These are phyloP conservation scores for Danio jaintianensis DNA, from an alignment of 2,797 vertebrate genomes.

Conservation along the genomic window DNA sequence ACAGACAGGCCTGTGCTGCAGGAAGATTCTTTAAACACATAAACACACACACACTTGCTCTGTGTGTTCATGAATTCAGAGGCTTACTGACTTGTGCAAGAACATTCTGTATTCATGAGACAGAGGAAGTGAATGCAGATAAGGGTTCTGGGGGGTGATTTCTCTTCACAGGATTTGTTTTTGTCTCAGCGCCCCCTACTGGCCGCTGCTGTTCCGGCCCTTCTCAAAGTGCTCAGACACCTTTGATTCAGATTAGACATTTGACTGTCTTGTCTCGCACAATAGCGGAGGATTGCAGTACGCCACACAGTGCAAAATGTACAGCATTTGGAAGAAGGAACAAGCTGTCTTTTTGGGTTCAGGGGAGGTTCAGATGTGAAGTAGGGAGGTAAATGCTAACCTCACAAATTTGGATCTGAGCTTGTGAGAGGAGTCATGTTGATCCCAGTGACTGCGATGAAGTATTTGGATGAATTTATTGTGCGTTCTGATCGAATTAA, in stretches of 20 bases:
- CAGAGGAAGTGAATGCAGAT: constrained; percentile 55
- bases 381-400: constrained; percentile 4
- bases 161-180: constrained; percentile 50
- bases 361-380: constrained; percentile 29
- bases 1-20: constrained; percentile 21
- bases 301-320: background rate
- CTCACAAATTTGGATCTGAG: constrained; percentile 6
- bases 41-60: constrained; percentile 32
- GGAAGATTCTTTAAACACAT: constrained; percentile 43
- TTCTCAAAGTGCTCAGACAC: constrained; percentile 15
- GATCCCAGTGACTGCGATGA: background rate
- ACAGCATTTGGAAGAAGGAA: constrained; percentile 15
- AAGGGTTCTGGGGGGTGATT: constrained; percentile 42
- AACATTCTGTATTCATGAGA: constrained; percentile 52
- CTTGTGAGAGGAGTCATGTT: constrained; percentile 14
- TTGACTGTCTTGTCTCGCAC: constrained; percentile 27
- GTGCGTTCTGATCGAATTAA: background rate
- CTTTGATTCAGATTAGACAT: constrained; percentile 33
- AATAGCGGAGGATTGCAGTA: constrained; percentile 9
- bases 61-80: constrained; percentile 56
- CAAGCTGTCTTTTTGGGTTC: constrained; percentile 34
- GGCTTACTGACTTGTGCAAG: constrained; percentile 53
- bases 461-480: background rate
- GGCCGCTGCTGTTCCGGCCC: constrained; percentile 42
- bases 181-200: constrained; percentile 64